Percentiles rank a stretch among this genome's conserved stretches.
Evolutionary conservation across 53 echinoderm and acorn worm species (phyloP).

Genomic region (Temnopleurus reevesii): DNA sequence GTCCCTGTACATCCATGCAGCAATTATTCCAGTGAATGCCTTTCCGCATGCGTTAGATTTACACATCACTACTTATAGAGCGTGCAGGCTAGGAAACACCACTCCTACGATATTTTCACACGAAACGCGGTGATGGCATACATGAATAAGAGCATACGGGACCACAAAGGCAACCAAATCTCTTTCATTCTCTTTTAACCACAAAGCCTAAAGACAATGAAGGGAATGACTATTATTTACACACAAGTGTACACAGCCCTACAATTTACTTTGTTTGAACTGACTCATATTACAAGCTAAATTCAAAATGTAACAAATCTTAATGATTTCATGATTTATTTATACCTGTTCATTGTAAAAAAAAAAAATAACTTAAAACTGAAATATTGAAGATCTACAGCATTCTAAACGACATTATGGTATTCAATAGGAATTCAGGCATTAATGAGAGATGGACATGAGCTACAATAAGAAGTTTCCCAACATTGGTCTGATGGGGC

Average conservation of each 20-base stretch:
- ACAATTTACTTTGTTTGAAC: not conserved
- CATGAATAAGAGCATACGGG: not conserved
- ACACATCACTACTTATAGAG: too few relatives aligned
- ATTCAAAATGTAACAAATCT: too few relatives aligned
- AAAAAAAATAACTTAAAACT: too few relatives aligned
- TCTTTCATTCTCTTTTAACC: not conserved
- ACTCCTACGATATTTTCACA: constrained; percentile 3
- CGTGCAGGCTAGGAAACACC: not conserved
- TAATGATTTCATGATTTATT: too few relatives aligned
- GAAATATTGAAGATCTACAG: too few relatives aligned
- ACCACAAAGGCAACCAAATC: not conserved
- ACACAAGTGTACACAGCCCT: not conserved
- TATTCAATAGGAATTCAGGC: too few relatives aligned
- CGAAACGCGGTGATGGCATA: not conserved
- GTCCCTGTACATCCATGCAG: not conserved
- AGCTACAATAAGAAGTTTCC: too few relatives aligned
- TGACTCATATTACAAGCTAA: not conserved
- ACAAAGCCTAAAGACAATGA: not conserved
- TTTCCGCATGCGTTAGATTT: not conserved
- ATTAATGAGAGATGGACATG: too few relatives aligned
- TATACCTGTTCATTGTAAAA: too few relatives aligned
- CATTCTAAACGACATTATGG: too few relatives aligned
- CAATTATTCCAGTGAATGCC: not conserved
- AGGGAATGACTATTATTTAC: not conserved
- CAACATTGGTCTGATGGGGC: too few relatives aligned